Percentiles rank a stretch among this genome's conserved stretches.
phyloP scores from a whole-genome alignment of 2,888 invertebrate species.

The Zhuqinia jingwanae region DNA sequence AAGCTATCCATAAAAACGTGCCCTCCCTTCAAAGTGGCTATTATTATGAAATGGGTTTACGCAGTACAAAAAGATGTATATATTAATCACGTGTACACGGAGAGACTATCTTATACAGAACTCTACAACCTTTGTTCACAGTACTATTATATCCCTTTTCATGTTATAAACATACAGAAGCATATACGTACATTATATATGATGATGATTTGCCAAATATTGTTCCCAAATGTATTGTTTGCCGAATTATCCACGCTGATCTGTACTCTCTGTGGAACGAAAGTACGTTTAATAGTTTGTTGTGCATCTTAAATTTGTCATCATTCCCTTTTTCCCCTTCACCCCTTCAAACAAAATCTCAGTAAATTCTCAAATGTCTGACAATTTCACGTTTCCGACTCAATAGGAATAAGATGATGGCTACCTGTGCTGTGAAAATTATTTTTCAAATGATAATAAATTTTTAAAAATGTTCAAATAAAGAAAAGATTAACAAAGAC shows the following conservation, averaged over 20 bases:
- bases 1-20: conserved; percentile 50
- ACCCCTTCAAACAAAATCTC: neutral
- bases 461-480: conserved; percentile 35
- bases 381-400: neutral
- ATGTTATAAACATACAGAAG: too few relatives aligned
- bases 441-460: conserved; percentile 41
- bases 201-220: too few relatives aligned
- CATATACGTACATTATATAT: too few relatives aligned
- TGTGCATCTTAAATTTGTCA: conserved; percentile 9
- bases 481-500: conserved; percentile 31
- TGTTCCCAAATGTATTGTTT: too few relatives aligned
- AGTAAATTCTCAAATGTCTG: neutral
- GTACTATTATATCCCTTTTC: too few relatives aligned
- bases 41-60: conserved; percentile 19
- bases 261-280: conserved; percentile 35
- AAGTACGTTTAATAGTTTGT: conserved; percentile 45
- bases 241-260: conserved; percentile 52
- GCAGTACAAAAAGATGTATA: too few relatives aligned
- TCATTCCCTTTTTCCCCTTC: too few relatives aligned
- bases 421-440: neutral
- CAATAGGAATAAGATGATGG: too few relatives aligned
- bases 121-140: too few relatives aligned
- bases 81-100: too few relatives aligned
- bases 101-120: too few relatives aligned
- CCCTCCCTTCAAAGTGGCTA: conserved; percentile 26